Conservation (phyloP, 2,113 vertebrate species). For the Pardalotus punctatus region DNA sequence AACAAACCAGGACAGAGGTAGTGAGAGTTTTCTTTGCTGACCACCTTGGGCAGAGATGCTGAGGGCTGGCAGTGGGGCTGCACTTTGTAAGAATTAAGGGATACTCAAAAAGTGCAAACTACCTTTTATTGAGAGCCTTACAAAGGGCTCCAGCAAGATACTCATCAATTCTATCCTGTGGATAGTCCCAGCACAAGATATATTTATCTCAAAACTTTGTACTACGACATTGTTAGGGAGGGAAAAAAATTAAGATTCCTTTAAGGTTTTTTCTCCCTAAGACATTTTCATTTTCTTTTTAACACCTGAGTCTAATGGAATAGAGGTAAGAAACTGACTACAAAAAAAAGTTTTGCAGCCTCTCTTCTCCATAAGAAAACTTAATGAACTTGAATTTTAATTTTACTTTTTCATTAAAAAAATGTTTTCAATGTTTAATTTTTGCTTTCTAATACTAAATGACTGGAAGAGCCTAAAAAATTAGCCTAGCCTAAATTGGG, state of each 20-base stretch:
- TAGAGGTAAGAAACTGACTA: not conserved
- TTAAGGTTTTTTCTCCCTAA: not conserved
- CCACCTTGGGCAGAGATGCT: fast-evolving
- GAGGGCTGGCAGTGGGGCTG: not conserved
- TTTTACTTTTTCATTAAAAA: not conserved
- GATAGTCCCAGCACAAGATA: not conserved
- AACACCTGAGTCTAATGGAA: not conserved
- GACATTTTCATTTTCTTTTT: not conserved
- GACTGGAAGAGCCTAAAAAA: constrained; percentile 11
- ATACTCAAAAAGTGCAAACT: not conserved
- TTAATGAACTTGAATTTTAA: not conserved
- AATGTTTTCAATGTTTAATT: constrained; percentile 30
- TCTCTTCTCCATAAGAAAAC: not conserved
- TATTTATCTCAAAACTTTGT: not conserved
- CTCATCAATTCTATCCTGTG: not conserved
- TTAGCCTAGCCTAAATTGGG: not conserved
- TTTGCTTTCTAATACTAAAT: constrained; percentile 29
- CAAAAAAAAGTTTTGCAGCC: not conserved
- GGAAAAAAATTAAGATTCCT: not conserved
- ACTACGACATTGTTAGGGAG: not conserved
- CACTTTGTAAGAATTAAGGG: not conserved
- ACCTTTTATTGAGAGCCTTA: not conserved
- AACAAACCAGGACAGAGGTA: not conserved
- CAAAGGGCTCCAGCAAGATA: not conserved
- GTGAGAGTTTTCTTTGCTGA: not conserved